A percentile compares a stretch with the other conserved stretches of the same genome.
phyloP scores from a whole-genome alignment of 2,888 invertebrate genomes.

The Sepiola atlantica region DNA sequence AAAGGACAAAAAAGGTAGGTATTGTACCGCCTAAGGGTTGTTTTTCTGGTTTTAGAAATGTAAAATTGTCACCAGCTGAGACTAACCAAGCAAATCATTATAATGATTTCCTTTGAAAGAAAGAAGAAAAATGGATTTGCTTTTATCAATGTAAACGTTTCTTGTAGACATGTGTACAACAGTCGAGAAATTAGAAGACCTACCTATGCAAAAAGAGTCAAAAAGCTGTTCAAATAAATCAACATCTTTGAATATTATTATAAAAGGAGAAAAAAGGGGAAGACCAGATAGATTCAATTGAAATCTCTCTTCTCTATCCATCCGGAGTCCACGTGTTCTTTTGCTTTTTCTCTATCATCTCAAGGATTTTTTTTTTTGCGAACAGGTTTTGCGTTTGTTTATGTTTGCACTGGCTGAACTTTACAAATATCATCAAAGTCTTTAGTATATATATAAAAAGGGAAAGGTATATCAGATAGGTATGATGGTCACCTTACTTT shows the following conservation, averaged over 20 bases:
- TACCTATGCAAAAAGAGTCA: neutral
- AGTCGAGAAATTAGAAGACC: neutral
- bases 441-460: neutral
- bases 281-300: neutral
- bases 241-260: conserved; percentile 5
- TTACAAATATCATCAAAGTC: neutral
- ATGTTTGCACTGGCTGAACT: neutral
- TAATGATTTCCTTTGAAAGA: neutral
- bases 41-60: neutral
- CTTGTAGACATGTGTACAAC: neutral
- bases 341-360: neutral
- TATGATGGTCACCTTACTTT: neutral
- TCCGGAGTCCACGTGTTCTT: neutral
- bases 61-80: neutral
- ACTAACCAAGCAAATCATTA: neutral
- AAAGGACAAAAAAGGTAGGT: too few relatives aligned
- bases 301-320: neutral
- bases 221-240: conserved; percentile 20
- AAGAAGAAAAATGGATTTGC: neutral
- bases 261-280: neutral
- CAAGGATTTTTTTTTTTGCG: neutral
- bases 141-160: neutral
- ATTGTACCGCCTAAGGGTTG: too few relatives aligned
- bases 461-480: neutral
- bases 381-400: neutral